Percentiles rank a stretch among this genome's conserved stretches.
These are phyloP conservation scores for Nebria ingens DNA, from an alignment of 1,140 invertebrate species.

Conservation along the genomic window DNA sequence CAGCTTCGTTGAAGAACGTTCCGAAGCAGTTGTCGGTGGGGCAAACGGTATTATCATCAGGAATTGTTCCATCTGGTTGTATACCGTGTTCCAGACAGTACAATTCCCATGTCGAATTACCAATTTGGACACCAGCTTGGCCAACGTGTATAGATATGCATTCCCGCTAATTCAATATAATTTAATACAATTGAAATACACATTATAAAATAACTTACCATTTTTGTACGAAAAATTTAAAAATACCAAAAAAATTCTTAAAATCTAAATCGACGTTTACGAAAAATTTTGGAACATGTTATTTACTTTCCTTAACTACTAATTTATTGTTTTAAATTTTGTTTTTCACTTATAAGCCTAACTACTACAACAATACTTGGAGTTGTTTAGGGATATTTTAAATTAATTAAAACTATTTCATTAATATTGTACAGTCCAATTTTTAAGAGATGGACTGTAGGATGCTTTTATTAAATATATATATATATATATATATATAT, in stretches of 20 bases:
- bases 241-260: conserved; percentile 1
- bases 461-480: too few relatives aligned
- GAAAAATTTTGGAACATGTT: neutral
- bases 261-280: neutral
- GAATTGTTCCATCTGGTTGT: conserved; percentile 55
- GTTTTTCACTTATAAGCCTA: too few relatives aligned
- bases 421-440: too few relatives aligned
- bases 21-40: conserved; percentile 40
- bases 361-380: too few relatives aligned
- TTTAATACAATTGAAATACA: neutral
- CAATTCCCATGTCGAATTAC: conserved; percentile 69
- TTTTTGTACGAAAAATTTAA: conserved; percentile 3
- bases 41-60: conserved; percentile 31
- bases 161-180: conserved; percentile 36
- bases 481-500: too few relatives aligned
- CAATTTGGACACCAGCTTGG: conserved; percentile 81
- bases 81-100: conserved; percentile 80
- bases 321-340: too few relatives aligned
- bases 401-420: too few relatives aligned
- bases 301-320: neutral
- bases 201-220: neutral
- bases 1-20: conserved; percentile 49
- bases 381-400: conserved; percentile 1
- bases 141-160: conserved; percentile 74
- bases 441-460: too few relatives aligned